Conservation (phyloP, 1,140 invertebrate genomes). For the Cherax quadricarinatus region DNA sequence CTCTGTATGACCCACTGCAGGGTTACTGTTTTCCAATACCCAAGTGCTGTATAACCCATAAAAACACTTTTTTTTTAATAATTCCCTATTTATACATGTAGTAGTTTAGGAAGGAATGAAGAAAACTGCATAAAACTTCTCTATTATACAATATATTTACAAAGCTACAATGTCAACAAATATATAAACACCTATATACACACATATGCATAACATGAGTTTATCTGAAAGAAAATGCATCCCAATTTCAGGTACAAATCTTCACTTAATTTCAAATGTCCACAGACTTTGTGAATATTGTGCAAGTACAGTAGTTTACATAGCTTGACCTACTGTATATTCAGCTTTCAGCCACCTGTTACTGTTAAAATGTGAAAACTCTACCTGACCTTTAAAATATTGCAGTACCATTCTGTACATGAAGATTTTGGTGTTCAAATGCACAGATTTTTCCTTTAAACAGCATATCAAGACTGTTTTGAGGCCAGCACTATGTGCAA, state of each 20-base stretch:
- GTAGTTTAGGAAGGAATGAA: neutral
- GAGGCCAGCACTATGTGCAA: too few species aligned
- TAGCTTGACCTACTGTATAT: neutral
- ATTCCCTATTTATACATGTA: too few species aligned
- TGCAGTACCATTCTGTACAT: too few species aligned
- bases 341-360: neutral
- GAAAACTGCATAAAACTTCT: neutral
- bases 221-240: slow-evolving; percentile 23
- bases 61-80: too few species aligned
- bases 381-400: neutral
- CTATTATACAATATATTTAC: slow-evolving; percentile 20
- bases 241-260: slow-evolving; percentile 54
- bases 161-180: slow-evolving; percentile 61
- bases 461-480: too few species aligned
- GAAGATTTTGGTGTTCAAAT: too few species aligned
- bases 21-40: too few species aligned
- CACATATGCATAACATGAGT: slow-evolving; percentile 52
- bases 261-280: neutral
- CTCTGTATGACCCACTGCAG: too few species aligned
- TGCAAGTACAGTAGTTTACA: neutral
- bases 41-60: too few species aligned
- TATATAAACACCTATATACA: slow-evolving; percentile 60
- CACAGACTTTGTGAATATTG: neutral
- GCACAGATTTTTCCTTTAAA: too few species aligned
- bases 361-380: neutral